Conservation (phyloP, 2,113 vertebrate species). For the Antidorcas marsupialis region DNA sequence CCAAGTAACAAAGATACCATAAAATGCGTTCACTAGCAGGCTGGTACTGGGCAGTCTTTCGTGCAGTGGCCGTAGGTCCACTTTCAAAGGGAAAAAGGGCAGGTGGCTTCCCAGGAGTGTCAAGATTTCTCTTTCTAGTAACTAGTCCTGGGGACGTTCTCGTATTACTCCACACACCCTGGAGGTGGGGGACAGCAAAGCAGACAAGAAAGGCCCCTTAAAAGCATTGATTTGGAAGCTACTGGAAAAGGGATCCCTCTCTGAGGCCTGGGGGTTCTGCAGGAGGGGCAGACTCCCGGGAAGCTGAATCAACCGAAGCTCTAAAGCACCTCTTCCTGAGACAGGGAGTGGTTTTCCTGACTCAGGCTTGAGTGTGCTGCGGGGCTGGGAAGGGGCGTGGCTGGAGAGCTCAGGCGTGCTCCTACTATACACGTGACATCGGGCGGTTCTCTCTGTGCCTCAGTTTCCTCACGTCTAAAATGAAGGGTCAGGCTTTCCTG, state of each 20-base stretch:
- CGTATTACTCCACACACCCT: not conserved
- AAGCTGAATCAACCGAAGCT: not conserved
- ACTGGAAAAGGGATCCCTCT: not conserved
- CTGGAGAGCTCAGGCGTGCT: not conserved
- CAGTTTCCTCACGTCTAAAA: not conserved
- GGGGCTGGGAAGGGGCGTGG: not conserved
- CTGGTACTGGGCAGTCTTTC: not conserved
- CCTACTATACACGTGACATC: not conserved
- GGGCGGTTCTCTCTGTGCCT: not conserved
- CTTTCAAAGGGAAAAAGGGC: slow-evolving; percentile 11
- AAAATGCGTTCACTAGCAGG: not conserved
- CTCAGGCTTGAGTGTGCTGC: not conserved
- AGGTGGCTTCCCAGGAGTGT: not conserved
- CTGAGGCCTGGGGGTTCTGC: not conserved
- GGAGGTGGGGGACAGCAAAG: not conserved
- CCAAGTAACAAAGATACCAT: slow-evolving; percentile 50
- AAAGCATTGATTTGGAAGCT: not conserved
- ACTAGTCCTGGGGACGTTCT: not conserved
- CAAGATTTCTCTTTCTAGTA: slow-evolving; percentile 8
- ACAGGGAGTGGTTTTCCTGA: not conserved
- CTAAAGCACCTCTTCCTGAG: not conserved
- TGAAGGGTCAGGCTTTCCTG: not conserved
- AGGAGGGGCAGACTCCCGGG: not conserved
- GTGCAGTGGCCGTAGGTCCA: not conserved
- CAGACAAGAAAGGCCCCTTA: not conserved